Evolutionary conservation across 2,113 vertebrate species (phyloP), one percentile per base, ranked within the genome.

Genomic region (Numenius arquata): DNA sequence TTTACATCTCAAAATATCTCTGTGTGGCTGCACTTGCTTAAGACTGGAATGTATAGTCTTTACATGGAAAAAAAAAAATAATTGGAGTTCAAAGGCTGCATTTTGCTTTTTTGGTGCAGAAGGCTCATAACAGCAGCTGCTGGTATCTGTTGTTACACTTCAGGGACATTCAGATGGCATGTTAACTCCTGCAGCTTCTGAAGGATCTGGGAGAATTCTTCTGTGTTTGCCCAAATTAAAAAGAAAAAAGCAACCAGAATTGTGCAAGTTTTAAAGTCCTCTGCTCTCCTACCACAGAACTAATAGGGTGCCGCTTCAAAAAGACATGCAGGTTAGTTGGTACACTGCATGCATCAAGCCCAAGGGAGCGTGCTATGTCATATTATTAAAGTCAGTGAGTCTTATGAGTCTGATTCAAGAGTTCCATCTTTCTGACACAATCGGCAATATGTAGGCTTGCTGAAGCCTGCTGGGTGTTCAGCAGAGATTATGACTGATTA

Each of bases 91-190:
- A 8, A 36, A 82, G 19, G 27, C 58, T 85, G 29, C 30, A 34
- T 80, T 88, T 84, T 81, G 68, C 27, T 26, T 88, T 87, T 62
- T 72, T 84, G 61, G 38, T 66, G 68, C 61, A 81, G 73, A 84
- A 86, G n/a, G 17, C 41, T 86, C 71, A 45, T 66, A 92, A 73
- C 9, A 86, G 79, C 88, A 95, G 79, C 50, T 7, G 0, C 23
- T 74, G 38, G 8, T 91, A 87, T 78, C 85, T 92, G 55, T 78
- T 89, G 75, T 86, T 95, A 70, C 47, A 59, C 29, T 90, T 94
- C 70, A 91, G 80, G 83, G 80, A 89, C 76, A 87, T 87, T 56
- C 80, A 96, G 79, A 81, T 81, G 76, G 68, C 47, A 71, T 56
- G 61, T 50, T 87, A 92, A 89, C 65, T 92, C 55, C 80, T 78